Conservation (phyloP, 2,113 vertebrate species). For the Festucalex cinctus region DNA sequence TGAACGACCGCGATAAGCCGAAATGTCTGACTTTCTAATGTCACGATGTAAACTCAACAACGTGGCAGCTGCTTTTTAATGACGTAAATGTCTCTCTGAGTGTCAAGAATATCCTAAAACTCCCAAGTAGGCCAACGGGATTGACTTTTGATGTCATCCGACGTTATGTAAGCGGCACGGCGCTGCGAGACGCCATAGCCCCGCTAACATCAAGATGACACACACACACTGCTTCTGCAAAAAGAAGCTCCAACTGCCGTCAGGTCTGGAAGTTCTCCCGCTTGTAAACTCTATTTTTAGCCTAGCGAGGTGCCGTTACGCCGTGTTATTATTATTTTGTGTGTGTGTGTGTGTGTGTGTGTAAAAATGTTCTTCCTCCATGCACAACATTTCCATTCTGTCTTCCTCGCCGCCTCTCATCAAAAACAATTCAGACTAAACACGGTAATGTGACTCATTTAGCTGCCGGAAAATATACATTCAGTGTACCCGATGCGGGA, state of each 20-base stretch:
- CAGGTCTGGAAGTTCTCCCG: conserved; percentile 38
- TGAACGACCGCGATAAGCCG: not conserved
- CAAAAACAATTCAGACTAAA: not conserved
- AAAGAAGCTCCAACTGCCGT: conserved; percentile 45
- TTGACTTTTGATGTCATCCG: conserved; percentile 13
- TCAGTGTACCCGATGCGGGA: conserved; percentile 17
- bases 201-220: conserved; percentile 39
- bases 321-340: conserved; percentile 8
- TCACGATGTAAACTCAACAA: not conserved
- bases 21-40: not conserved
- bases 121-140: conserved; percentile 32
- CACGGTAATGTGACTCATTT: conserved; percentile 14
- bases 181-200: conserved; percentile 23
- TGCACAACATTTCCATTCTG: not conserved
- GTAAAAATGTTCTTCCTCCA: conserved; percentile 4
- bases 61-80: not conserved
- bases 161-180: conserved; percentile 38
- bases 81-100: not conserved
- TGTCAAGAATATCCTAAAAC: not conserved
- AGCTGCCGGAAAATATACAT: conserved; percentile 13
- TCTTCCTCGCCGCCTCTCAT: not conserved
- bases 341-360: not conserved
- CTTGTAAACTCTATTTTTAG: conserved; percentile 52
- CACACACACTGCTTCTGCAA: conserved; percentile 38
- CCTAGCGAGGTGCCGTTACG: conserved; percentile 9